These are phyloP conservation scores for Thereva unica DNA, from an alignment of 2,888 invertebrate genomes.

Conservation along the genomic window DNA sequence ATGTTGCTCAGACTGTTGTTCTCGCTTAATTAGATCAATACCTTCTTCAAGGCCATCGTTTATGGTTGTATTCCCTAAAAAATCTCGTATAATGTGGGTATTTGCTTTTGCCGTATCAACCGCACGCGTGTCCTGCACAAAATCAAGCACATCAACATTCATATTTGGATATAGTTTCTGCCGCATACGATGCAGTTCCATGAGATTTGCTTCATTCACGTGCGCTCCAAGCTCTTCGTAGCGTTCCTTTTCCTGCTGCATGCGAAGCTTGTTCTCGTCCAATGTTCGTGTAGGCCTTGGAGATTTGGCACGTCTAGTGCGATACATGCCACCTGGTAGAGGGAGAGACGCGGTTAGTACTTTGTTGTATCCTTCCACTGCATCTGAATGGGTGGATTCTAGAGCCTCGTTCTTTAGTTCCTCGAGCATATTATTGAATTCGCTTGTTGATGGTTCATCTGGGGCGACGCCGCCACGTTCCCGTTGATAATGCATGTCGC, in stretches of 20 bases:
- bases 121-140: slow-evolving; percentile 15
- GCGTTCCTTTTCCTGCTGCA: neutral
- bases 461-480: slow-evolving; percentile 1
- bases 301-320: slow-evolving; percentile 27
- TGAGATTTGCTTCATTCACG: slow-evolving; percentile 38
- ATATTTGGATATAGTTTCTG: slow-evolving; percentile 27
- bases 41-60: slow-evolving; percentile 72
- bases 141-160: slow-evolving; percentile 27
- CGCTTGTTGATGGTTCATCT: slow-evolving; percentile 42
- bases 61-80: slow-evolving; percentile 67
- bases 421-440: slow-evolving; percentile 48
- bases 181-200: slow-evolving; percentile 34
- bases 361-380: slow-evolving; percentile 26
- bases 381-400: slow-evolving; percentile 32
- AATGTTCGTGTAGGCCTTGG: slow-evolving; percentile 28
- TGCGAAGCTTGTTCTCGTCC: slow-evolving; percentile 8
- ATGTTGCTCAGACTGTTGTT: slow-evolving; percentile 56
- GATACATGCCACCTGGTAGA: neutral
- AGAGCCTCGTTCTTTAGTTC: slow-evolving; percentile 49
- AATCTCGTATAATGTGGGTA: slow-evolving; percentile 62
- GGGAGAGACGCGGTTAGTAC: slow-evolving; percentile 22
- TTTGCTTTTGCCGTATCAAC: slow-evolving; percentile 19
- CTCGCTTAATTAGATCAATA: slow-evolving; percentile 61
- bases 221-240: slow-evolving; percentile 40
- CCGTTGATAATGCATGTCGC: slow-evolving; percentile 29